These are phyloP conservation scores for Microcebus murinus DNA, from an alignment of 2,113 vertebrate genomes.

Conservation along the genomic window DNA sequence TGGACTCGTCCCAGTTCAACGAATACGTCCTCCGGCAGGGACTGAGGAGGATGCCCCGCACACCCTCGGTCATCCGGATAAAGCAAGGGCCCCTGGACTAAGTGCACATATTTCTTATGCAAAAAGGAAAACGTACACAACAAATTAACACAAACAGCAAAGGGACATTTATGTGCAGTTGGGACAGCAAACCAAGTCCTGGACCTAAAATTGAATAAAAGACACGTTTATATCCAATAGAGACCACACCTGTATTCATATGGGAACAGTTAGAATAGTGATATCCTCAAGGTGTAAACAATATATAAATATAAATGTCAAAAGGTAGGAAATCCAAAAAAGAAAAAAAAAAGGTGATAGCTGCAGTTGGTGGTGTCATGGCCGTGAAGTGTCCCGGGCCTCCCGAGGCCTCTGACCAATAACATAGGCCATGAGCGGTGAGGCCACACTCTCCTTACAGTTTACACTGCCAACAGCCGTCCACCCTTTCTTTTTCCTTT, in stretches of 20 bases:
- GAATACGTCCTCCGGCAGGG: constrained; percentile 95
- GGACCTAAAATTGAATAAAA: constrained; percentile 86
- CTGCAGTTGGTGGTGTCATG: constrained; percentile 83
- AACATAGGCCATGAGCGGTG: constrained; percentile 84
- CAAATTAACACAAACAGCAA: constrained; percentile 11
- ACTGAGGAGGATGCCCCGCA: constrained; percentile 87
- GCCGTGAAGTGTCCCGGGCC: constrained; percentile 83
- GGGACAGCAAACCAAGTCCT: constrained; percentile 85
- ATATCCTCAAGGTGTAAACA: constrained; percentile 86
- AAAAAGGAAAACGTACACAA: constrained; percentile 62
- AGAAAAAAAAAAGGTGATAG: constrained; percentile 66
- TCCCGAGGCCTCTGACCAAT: constrained; percentile 75
- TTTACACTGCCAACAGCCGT: constrained; percentile 80
- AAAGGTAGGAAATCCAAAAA: constrained; percentile 86
- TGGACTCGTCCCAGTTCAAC: constrained; percentile 97
- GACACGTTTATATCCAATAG: constrained; percentile 88
- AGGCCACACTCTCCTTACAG: constrained; percentile 69
- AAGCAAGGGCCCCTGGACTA: constrained; percentile 95
- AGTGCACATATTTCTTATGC: constrained; percentile 85
- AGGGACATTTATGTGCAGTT: constrained; percentile 83
- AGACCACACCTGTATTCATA: constrained; percentile 88
- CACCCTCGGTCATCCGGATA: constrained; percentile 90
- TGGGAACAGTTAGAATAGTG: constrained; percentile 87
- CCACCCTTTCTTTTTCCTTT: constrained; percentile 65
- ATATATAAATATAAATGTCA: constrained; percentile 83